Conservation (phyloP, 37 sponge, comb jelly and placozoan genomes). For the Amphimedon queenslandica region DNA sequence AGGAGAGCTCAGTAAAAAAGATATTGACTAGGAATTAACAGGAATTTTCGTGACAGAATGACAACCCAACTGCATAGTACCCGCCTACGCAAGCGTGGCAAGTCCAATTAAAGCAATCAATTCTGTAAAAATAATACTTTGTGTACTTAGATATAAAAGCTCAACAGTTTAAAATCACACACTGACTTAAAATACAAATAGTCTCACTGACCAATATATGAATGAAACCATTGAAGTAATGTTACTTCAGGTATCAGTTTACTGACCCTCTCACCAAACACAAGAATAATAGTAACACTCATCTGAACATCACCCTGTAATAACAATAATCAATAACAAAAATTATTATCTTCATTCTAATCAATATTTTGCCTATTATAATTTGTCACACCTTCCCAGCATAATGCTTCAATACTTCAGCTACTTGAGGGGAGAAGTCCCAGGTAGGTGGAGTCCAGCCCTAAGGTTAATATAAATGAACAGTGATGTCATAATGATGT, state of each 20-base stretch:
- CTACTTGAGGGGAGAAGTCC: constrained; percentile 36
- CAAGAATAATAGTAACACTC: constrained; percentile 71
- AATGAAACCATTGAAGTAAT: constrained; percentile 67
- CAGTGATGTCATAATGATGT: not conserved
- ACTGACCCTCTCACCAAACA: constrained; percentile 57
- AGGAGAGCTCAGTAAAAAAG: no score
- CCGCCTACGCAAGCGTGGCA: no score
- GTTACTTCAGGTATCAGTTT: constrained; percentile 19
- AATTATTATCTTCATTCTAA: not conserved
- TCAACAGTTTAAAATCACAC: no score
- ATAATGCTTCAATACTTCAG: constrained; percentile 54
- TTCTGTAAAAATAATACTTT: no score
- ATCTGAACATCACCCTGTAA: constrained; percentile 93
- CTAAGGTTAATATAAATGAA: not conserved
- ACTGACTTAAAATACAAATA: no score
- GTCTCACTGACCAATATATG: constrained; percentile 84
- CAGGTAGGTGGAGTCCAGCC: constrained; percentile 16
- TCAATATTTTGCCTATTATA: no score
- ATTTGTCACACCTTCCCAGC: constrained; percentile 40
- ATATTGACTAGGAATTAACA: no score
- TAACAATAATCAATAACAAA: not conserved
- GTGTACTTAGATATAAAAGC: no score
- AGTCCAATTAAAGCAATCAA: no score
- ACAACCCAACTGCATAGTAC: no score
- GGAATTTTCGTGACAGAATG: no score